phyloP scores from a whole-genome alignment of 2,797 vertebrate genomes.

The Mycteria americana region DNA sequence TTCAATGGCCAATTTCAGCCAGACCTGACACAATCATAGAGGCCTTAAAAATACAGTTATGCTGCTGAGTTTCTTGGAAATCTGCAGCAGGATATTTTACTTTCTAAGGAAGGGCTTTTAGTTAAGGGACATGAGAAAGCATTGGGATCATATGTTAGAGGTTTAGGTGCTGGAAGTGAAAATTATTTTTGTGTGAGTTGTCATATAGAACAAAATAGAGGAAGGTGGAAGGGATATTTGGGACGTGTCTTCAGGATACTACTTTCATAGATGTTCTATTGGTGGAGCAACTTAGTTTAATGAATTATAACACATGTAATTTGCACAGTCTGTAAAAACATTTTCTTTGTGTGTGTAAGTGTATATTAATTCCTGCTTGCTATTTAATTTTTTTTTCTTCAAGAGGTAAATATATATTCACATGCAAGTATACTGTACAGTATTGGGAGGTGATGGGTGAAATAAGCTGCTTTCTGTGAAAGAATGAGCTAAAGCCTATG shows the following conservation, averaged over 20 bases:
- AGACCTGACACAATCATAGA: not conserved
- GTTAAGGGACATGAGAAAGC: not conserved
- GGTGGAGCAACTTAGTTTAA: not conserved
- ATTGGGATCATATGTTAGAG: not conserved
- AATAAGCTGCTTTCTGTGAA: not conserved
- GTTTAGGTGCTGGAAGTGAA: not conserved
- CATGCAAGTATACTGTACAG: not conserved
- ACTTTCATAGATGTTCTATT: not conserved
- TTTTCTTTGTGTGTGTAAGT: not conserved
- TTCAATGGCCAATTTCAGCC: not conserved
- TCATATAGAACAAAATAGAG: not conserved
- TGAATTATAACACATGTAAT: not conserved
- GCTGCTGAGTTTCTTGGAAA: not conserved
- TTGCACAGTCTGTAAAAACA: not conserved
- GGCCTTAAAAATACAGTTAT: not conserved
- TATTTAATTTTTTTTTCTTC: conserved; percentile 23
- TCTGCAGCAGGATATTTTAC: not conserved
- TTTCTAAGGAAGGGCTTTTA: not conserved
- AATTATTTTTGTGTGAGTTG: not conserved
- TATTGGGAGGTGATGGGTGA: not conserved
- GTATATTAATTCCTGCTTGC: not conserved
- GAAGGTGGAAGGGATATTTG: not conserved
- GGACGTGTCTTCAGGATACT: not conserved
- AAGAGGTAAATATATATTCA: not conserved
- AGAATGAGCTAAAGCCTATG: not conserved